phyloP scores from a whole-genome alignment of 2,113 vertebrate genomes.

The Podiceps cristatus region DNA sequence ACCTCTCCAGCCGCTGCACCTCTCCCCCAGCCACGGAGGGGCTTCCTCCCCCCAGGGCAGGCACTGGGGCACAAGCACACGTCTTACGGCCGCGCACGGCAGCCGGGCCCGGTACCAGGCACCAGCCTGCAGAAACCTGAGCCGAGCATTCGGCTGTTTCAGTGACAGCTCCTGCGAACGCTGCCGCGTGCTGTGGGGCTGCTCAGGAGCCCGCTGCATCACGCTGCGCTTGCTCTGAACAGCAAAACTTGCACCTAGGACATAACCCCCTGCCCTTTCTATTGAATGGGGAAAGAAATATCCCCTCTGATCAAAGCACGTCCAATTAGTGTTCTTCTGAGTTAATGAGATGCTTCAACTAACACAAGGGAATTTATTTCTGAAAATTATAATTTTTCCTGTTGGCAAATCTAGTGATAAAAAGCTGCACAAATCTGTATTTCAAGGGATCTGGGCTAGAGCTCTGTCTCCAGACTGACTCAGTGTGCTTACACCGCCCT shows the following conservation, averaged over 20 bases:
- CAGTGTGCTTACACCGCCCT: accelerated
- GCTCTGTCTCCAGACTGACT: not conserved
- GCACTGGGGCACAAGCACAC: not conserved
- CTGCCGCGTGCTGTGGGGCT: accelerated
- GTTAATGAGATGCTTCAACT: not conserved
- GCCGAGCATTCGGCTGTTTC: accelerated
- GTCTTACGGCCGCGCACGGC: accelerated
- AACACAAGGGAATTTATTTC: not conserved
- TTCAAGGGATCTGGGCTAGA: not conserved
- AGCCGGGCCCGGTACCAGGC: not conserved
- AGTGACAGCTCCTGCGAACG: not conserved
- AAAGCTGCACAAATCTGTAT: not conserved
- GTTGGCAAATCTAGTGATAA: not conserved
- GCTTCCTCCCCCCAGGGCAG: not conserved
- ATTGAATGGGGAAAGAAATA: not conserved
- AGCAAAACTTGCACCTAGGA: not conserved
- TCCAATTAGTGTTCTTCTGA: not conserved
- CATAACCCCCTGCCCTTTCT: not conserved
- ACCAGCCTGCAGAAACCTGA: not conserved
- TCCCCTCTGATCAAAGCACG: not conserved
- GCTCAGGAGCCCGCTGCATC: not conserved
- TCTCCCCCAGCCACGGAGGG: accelerated
- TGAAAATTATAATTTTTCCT: not conserved
- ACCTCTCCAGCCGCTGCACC: not conserved
- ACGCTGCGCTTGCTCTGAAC: accelerated